These are phyloP conservation scores for Mus spretus DNA, from an alignment of 2,797 vertebrate genomes.

Conservation along the genomic window DNA sequence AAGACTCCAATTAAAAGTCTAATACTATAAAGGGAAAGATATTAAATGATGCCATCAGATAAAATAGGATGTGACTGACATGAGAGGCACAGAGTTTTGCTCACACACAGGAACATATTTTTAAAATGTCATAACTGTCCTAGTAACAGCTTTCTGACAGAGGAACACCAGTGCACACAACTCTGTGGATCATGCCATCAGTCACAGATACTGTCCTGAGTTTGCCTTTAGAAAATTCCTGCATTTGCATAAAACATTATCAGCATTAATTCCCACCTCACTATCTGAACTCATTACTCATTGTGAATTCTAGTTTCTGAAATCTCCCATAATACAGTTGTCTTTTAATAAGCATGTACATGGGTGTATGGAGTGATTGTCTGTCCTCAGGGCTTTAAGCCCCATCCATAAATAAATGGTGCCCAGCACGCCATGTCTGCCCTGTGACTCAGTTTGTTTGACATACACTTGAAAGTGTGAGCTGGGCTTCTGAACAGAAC, in stretches of 20 bases:
- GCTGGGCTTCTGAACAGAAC: not conserved
- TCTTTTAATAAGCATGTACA: not conserved
- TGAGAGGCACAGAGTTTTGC: not conserved
- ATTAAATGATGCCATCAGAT: not conserved
- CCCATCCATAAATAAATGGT: not conserved
- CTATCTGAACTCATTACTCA: not conserved
- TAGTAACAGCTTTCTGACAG: not conserved
- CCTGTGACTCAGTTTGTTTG: not conserved
- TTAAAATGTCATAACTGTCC: not conserved
- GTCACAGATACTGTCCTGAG: not conserved
- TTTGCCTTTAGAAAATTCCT: not conserved
- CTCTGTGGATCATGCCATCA: not conserved
- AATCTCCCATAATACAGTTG: not conserved
- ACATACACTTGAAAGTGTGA: not conserved
- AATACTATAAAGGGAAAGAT: not conserved
- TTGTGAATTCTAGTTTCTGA: not conserved
- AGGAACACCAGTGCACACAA: accelerated
- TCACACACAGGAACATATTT: not conserved
- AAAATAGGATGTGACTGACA: not conserved
- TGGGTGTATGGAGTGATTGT: not conserved
- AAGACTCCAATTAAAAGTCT: not conserved
- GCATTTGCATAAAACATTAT: not conserved
- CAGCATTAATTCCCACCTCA: not conserved
- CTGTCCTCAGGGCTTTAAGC: not conserved
- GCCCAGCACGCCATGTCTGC: not conserved